Base-by-base conservation (phyloP, 2,113 vertebrate genomes). In the Embiotoca jacksoni region DNA sequence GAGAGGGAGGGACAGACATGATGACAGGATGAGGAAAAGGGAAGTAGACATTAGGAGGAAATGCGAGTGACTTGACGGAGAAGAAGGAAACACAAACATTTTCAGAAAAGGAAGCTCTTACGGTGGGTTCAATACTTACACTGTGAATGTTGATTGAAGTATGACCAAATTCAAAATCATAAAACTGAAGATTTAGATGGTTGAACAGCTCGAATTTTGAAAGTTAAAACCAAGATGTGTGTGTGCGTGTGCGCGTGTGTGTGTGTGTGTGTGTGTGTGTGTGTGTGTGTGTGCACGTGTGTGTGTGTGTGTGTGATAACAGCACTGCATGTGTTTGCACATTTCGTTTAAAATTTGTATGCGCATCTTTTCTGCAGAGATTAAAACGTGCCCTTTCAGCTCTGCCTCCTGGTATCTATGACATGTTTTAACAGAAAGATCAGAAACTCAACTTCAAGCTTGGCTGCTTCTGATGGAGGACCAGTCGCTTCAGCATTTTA, bases 1-100 rank as follows among this genome's bases (percentile, higher is more conserved):
- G 69, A 39, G 63, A 81, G 67, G 72, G 78, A 80, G 36, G 66
- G 50, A 78, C 62, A 31, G 75, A 50, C 35, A 82, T 85, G 85
- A 87, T 88, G 85, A 87, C 63, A 88, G 88, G 81, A 82, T 49
- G 8, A 11, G 62, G 56, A 50, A 53, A 57, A 3, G 31, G 67
- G 82, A 67, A 82, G 75, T 76, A 81, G 72, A 72, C 74, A 70
- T 87, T 85, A 81, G 70, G 59, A 72, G 46, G 44, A 56, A 50
- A 65, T 64, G 56, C 72, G 64, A 60, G 32, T n/a, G 57, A 73
- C 52, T 7, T 8, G 65, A 44, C 56, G 5, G 58, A 77, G 54
- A n/a, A 46, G 30, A 46, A 60, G 49, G 41, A 60, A 30, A 37
- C 30, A 15, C 55, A 16, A 50, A 61, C 14, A 13, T 13, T 13